A percentile compares a stretch with the other conserved stretches of the same genome.
These are phyloP conservation scores for Jacana jacana DNA, from an alignment of 2,113 vertebrate species.

Conservation along the genomic window DNA sequence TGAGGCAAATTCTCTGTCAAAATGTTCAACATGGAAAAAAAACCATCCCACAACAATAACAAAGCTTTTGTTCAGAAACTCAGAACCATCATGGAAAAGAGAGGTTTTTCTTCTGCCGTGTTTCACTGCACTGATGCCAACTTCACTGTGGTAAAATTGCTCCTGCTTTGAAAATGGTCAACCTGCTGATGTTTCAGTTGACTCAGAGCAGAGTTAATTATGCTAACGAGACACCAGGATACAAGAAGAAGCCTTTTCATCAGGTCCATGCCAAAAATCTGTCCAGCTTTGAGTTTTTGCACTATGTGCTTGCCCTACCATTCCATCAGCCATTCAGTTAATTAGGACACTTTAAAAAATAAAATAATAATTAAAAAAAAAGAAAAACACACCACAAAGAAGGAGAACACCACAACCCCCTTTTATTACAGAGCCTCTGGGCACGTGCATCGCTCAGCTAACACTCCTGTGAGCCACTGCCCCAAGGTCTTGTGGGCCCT, in stretches of 20 bases:
- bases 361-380: neutral
- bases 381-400: neutral
- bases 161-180: neutral
- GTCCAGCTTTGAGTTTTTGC: neutral
- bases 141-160: neutral
- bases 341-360: neutral
- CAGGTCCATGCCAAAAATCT: neutral
- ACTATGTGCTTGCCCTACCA: neutral
- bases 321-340: neutral
- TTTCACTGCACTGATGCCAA: neutral
- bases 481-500: neutral
- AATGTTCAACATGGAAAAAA: neutral
- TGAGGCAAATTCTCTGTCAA: neutral
- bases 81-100: accelerated
- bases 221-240: neutral
- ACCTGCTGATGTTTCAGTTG: neutral
- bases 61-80: neutral
- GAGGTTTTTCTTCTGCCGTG: neutral
- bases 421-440: neutral
- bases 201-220: neutral
- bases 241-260: neutral
- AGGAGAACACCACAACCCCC: neutral
- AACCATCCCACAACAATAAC: neutral
- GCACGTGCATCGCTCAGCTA: neutral
- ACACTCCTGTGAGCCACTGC: accelerated